Base-by-base conservation (phyloP, 1,140 invertebrate genomes). In the Agrypnia vestita region DNA sequence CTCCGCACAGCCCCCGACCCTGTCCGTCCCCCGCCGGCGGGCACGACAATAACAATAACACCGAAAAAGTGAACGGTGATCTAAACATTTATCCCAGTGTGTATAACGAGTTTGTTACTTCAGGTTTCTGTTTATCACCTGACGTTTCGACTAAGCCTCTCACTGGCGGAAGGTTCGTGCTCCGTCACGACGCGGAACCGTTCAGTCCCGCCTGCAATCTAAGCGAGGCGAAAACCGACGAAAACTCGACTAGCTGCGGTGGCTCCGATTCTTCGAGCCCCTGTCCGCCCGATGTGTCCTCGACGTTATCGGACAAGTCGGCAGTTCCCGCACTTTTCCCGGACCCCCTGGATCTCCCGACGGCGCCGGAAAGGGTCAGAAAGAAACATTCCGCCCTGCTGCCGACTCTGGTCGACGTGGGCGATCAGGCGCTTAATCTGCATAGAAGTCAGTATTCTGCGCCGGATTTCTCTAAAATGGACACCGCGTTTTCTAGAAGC, bases 401-500 rank as follows among this genome's bases (percentile, higher is more conserved):
- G 9, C 35, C 25, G n/a, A 3, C 6, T 21, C 8, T 21, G 10
- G n/a, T 13, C 9, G 15, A 12, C 56, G 46, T 44, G n/a, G 44
- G 17, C 47, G 64, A 72, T 0, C 56, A 8, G 3, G 17, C 15
- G n/a, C 13, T 49, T 12, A 71, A 73, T 47, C 62, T 82, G 59
- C 82, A 80, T 44, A 85, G 83, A 71, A 84, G 85, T 78, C 84
- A 76, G 13, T 19, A 85, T 75, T 89, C 88, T 77, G 88, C 88
- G 84, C 88, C 88, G 21, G 88, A 89, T 83, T 85, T 89, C 79
- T 87, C 86, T 56, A 89, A 86, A 80, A 86, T 86, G 71, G 89
- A 87, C 76, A 81, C 69, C 13, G 76, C 59, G 13, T 67, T 72
- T 47, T 71, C 46, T 62, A 69, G 35, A 11, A 12, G 13, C 3